Evolutionary conservation across 2,888 invertebrate genomes (phyloP).

Genomic region (Lasius fuliginosus): DNA sequence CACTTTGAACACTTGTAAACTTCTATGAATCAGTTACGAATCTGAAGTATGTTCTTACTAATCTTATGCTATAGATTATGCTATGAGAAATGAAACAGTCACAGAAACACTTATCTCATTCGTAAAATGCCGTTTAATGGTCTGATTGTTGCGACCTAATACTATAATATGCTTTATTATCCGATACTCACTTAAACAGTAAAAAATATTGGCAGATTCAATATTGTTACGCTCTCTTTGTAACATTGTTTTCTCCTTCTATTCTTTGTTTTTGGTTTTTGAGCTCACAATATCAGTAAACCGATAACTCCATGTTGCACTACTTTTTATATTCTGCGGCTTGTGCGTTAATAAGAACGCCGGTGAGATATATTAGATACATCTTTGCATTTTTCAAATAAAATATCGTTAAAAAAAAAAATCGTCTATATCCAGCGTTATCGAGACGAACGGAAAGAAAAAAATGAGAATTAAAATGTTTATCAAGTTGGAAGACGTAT

Average conservation of each 20-base stretch:
- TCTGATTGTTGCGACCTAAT: slow-evolving; percentile 61
- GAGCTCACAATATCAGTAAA: slow-evolving; percentile 67
- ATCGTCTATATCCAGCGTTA: not conserved
- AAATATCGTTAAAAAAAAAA: slow-evolving; percentile 31
- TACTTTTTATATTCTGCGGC: slow-evolving; percentile 42
- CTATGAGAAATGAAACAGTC: slow-evolving; percentile 58
- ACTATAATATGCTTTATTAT: slow-evolving; percentile 66
- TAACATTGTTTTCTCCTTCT: slow-evolving; percentile 62
- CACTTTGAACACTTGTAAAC: slow-evolving; percentile 51
- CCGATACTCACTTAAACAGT: slow-evolving; percentile 67
- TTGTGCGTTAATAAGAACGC: slow-evolving; percentile 70
- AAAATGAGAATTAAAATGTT: not conserved
- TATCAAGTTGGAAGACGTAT: slow-evolving; percentile 43
- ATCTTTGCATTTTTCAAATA: slow-evolving; percentile 39
- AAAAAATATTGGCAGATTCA: slow-evolving; percentile 76
- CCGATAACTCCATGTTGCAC: slow-evolving; percentile 54
- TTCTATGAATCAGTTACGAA: slow-evolving; percentile 50
- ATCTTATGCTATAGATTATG: slow-evolving; percentile 68
- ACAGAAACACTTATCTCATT: slow-evolving; percentile 51
- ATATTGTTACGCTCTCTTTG: slow-evolving; percentile 68
- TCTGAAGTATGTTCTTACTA: slow-evolving; percentile 59
- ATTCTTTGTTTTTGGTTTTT: slow-evolving; percentile 53
- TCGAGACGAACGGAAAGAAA: slow-evolving; percentile 20
- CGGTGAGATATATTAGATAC: slow-evolving; percentile 18
- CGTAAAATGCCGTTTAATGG: slow-evolving; percentile 42